Evolutionary conservation across 2,113 vertebrate species (phyloP), one percentile per base, ranked within the genome.

Genomic region (Channa argus): DNA sequence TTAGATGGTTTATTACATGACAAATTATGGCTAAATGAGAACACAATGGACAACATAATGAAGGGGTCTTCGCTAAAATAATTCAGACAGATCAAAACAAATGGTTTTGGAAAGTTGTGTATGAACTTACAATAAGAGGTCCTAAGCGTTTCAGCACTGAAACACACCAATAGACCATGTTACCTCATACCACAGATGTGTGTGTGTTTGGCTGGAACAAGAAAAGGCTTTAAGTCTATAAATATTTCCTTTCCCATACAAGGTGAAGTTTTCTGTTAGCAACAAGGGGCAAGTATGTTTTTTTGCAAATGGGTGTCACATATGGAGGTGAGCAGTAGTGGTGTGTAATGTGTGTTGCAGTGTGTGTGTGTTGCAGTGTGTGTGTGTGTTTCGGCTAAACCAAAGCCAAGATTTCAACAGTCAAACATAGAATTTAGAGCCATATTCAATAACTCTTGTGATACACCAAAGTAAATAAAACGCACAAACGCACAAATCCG

Each of bases 231-330:
- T 63, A 79, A 33, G 66, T 72, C 74, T 72, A 76, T 77, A 80
- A 82, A 86, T 82, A 74, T 78, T 77, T 88, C 74, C 83, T 74
- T 89, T 78, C 0, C 83, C 85, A 77, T 86, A 86, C 14, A 85
- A 86, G 85, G 82, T 73, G 38, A 88, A 84, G 15, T 59, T 80
- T 82, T 59, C 24, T 73, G 55, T 60, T 56, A 45, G 61, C 45
- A 14, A 73, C 14, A 58, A 63, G 54, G 12, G 44, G 58, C 73
- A 64, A 63, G 65, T 71, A 55, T 71, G 33, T 71, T 50, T 72
- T 66, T 78, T 74, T 0, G 1, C 79, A 37, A 54, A 76, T 65
- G 60, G 53, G 14, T 44, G 50, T 77, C 72, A 73, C 60, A 64
- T 69, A 75, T 84, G 64, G 60, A 56, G 66, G 67, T 73, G 51